phyloP scores from a whole-genome alignment of 2,113 vertebrate species.

The Alethe diademata region DNA sequence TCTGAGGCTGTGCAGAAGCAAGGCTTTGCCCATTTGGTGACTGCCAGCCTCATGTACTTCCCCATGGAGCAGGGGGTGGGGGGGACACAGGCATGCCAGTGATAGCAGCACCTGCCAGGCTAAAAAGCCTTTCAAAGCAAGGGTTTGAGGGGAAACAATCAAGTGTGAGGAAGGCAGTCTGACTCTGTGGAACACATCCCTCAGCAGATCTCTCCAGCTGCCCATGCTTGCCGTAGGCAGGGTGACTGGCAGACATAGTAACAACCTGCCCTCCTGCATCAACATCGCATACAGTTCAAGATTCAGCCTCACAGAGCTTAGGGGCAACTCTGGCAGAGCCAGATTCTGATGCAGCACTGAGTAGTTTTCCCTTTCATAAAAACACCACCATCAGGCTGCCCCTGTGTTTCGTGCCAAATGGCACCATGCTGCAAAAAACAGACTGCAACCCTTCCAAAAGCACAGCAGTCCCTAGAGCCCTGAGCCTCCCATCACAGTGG shows the following conservation, averaged over 20 bases:
- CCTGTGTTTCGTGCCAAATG: background rate
- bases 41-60: background rate
- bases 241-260: background rate
- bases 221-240: background rate
- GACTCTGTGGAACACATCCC: background rate
- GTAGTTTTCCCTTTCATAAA: background rate
- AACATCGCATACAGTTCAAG: background rate
- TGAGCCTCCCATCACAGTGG: background rate
- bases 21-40: background rate
- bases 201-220: background rate
- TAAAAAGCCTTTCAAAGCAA: background rate
- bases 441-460: background rate
- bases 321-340: background rate
- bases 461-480: background rate
- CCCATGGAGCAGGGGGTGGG: accelerated
- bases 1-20: background rate
- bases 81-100: background rate
- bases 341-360: background rate
- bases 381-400: background rate
- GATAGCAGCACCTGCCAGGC: background rate
- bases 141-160: background rate
- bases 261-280: background rate
- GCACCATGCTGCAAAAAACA: background rate
- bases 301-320: background rate
- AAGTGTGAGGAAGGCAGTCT: background rate